Evolutionary conservation across 2,797 vertebrate species (phyloP), one percentile per base, ranked within the genome.

Genomic region (Eulemur coronatus): DNA sequence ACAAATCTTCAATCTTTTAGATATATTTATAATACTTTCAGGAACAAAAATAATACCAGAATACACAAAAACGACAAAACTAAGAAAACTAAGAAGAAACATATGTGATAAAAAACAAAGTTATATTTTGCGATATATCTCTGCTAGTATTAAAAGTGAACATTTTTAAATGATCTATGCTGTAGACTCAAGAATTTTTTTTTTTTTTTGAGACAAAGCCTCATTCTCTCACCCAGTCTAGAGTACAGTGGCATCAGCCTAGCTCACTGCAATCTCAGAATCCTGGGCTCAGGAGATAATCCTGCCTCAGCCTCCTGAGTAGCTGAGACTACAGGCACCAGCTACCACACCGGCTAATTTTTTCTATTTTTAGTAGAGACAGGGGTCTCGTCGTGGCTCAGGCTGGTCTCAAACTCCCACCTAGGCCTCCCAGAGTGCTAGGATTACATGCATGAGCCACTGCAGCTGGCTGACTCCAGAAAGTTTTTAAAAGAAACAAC

Each of bases 61-160:
- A 67, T 73, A 86, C 2, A 73, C 14, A 96, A 96, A 80, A 82
- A 90, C 41, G 35, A 90, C 33, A 72, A 97, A 95, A 69, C 33
- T 82, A 84, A 65, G 30, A 76, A 85, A 76, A 65, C 17, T 65
- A 94, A 89, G 72, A 65, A 89, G 85, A 48, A 86, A 43, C 15
- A 26, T 4, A 28, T 10, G 12, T 65, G n/a, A 90, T 24, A 81
- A 85, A 94, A 82, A 48, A 0, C 26, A 87, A 41, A 69, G 48
- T 61, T 57, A 35, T 38, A 52, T 59, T 96, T 3, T 79, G 18
- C 46, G 35, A 20, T 67, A 33, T 20, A 85, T 20, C 79, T 75
- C 84, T 69, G 57, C 14, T 92, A 59, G 46, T 84, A 67, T 48
- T 48, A 63, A 96, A 94, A 92, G 28, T 79, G 30, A 92, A 46